Base-by-base conservation (phyloP, 2,113 vertebrate genomes). In the Eulacestoma nigropectus region DNA sequence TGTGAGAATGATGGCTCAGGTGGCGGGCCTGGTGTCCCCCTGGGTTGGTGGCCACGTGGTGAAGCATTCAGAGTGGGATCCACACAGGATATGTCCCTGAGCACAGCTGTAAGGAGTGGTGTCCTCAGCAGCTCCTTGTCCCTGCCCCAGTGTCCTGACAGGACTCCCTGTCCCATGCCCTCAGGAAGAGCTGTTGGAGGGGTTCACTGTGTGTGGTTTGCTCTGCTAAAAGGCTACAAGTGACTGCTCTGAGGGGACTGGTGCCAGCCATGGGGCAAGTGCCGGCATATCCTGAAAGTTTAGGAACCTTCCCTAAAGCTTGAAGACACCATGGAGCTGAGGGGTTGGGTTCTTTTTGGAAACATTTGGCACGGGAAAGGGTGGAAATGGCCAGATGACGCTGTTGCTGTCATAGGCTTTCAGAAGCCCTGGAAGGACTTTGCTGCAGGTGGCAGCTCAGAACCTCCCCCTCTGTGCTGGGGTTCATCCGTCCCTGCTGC, bases 31-130 rank as follows among this genome's bases (percentile, higher is more conserved):
- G 1, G 4, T 26, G 18, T 30, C 16, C 33, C 7, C 32, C 16
- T 4, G 9, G 4, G 7, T 25, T 6, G 12, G 29, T n/a, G 42
- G 35, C 26, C 1, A 1, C 8, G 1, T 1, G 10, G 15, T 10
- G 49, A 29, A 76, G 10, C 7, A 8, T 46, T 50, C 6, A 3
- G 44, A 32, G 68, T 15, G 52, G 35, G 52, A 32, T 7, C 4
- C 32, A 13, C 11, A 5, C 57, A 7, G 68, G 46, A 2, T 10
- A 1, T 8, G 8, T n/a, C 44, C 30, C 49, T 30, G 29, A 13
- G 30, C 10, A 8, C 23, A 35, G 14, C 20, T 47, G 29, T 15
- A 29, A 52, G 77, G 42, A 62, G 20, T 0, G 1, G 3, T 50
- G 56, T 26, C 47, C n/a, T 26, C 16, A 16, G 64, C 59, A 55